phyloP scores from a whole-genome alignment of 2,113 vertebrate species.

The Grus americana region DNA sequence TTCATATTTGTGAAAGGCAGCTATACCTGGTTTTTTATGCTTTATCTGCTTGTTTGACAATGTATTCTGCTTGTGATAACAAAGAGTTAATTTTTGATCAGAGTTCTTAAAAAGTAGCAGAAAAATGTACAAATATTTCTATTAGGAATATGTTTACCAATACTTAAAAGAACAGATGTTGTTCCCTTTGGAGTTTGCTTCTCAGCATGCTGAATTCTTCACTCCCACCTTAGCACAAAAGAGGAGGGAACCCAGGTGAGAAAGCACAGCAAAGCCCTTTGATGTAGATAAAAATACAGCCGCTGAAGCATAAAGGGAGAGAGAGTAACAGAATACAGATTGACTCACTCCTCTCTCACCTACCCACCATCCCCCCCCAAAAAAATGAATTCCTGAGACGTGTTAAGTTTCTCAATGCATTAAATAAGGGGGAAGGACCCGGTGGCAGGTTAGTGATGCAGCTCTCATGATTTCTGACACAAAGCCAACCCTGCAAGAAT shows the following conservation, averaged over 20 bases:
- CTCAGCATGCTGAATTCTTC: neutral
- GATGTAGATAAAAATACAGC: neutral
- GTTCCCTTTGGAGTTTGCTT: neutral
- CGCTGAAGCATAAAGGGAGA: neutral
- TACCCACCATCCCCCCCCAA: neutral
- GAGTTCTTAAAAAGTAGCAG: neutral
- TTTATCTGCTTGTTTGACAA: neutral
- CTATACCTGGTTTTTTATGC: neutral
- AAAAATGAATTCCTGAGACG: neutral
- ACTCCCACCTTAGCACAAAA: neutral
- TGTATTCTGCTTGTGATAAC: neutral
- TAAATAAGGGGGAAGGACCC: neutral
- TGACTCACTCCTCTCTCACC: neutral
- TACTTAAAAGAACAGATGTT: neutral
- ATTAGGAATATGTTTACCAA: neutral
- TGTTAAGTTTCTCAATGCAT: neutral
- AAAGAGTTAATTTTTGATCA: neutral
- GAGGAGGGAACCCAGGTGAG: neutral
- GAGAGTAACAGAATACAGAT: neutral
- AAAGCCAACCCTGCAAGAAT: neutral
- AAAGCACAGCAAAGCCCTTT: constrained; percentile 6
- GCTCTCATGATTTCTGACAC: neutral
- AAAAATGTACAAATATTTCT: neutral
- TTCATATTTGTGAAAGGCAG: neutral
- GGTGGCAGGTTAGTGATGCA: neutral